Percentiles rank a stretch among this genome's conserved stretches.
Conservation (phyloP, 1,140 invertebrate genomes). For the Drosophila trapezifrons region DNA sequence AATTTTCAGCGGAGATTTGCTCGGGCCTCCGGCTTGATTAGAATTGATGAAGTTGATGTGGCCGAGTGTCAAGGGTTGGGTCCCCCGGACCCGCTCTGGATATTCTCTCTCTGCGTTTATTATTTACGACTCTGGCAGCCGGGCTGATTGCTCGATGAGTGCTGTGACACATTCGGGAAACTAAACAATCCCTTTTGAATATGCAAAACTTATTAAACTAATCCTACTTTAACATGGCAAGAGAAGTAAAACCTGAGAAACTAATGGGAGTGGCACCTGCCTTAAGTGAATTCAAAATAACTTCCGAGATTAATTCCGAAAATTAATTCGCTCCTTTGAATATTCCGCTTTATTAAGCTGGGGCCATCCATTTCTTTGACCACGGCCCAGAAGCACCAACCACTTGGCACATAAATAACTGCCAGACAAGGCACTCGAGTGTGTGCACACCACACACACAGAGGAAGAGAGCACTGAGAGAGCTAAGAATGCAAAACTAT, state of each 20-base stretch:
- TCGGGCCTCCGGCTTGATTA: slow-evolving; percentile 64
- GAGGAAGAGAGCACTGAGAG: neutral
- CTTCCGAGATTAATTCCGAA: slow-evolving; percentile 26
- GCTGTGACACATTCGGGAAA: slow-evolving; percentile 27
- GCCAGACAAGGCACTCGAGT: slow-evolving; percentile 64
- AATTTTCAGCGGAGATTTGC: slow-evolving; percentile 77
- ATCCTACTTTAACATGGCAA: too few species aligned
- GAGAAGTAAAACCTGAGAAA: too few species aligned
- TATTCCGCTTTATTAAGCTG: slow-evolving; percentile 36
- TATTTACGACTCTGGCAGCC: slow-evolving; percentile 52
- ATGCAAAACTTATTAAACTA: neutral
- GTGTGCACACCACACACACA: slow-evolving; percentile 64
- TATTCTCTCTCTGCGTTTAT: slow-evolving; percentile 45
- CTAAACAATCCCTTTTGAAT: neutral
- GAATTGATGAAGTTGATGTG: slow-evolving; percentile 74
- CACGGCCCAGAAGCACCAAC: slow-evolving; percentile 2
- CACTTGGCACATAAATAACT: slow-evolving; percentile 63
- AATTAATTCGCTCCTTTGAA: slow-evolving; percentile 33
- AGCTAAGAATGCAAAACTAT: slow-evolving; percentile 61
- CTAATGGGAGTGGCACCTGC: neutral
- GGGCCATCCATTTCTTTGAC: slow-evolving; percentile 28
- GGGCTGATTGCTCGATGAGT: slow-evolving; percentile 23
- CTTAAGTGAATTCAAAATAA: slow-evolving; percentile 12
- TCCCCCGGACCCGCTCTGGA: slow-evolving; percentile 3
- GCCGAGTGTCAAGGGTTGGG: slow-evolving; percentile 51